phyloP scores from a whole-genome alignment of 2,888 invertebrate species.

The Conchocele bisecta region DNA sequence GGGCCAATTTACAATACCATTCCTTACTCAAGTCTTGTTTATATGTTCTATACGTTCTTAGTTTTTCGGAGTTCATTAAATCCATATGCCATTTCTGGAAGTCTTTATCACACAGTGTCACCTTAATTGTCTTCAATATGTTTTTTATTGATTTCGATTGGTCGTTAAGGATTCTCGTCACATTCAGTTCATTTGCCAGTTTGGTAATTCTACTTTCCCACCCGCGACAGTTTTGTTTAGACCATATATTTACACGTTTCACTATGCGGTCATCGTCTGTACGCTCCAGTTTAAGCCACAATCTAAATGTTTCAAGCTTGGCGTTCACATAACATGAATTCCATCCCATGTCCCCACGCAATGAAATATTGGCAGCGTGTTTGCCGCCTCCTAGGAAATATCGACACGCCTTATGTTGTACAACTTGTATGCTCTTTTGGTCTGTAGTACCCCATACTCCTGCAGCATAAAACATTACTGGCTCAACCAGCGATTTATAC shows the following conservation, averaged over 20 bases:
- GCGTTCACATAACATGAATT: background rate
- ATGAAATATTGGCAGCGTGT: background rate
- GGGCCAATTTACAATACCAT: too few relatives aligned
- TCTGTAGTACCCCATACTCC: background rate
- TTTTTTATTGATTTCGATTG: too few relatives aligned
- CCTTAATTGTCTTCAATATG: too few relatives aligned
- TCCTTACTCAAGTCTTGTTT: too few relatives aligned
- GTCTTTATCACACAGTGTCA: too few relatives aligned
- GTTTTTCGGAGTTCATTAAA: too few relatives aligned
- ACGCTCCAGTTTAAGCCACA: background rate
- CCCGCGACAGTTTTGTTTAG: too few relatives aligned
- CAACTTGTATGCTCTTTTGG: background rate
- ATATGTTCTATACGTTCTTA: too few relatives aligned
- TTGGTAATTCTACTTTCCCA: too few relatives aligned
- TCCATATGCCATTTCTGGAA: too few relatives aligned
- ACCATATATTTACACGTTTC: background rate
- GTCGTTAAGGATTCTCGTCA: too few relatives aligned
- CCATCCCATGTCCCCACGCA: slow-evolving; percentile 6
- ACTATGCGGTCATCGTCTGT: background rate
- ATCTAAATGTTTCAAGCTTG: background rate
- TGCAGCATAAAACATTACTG: background rate
- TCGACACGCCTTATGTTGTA: background rate
- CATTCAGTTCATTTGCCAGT: too few relatives aligned
- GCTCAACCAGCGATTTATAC: background rate
- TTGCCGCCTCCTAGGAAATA: background rate